Conservation (phyloP, 2,888 invertebrate genomes). For the Herminia tarsipennalis region DNA sequence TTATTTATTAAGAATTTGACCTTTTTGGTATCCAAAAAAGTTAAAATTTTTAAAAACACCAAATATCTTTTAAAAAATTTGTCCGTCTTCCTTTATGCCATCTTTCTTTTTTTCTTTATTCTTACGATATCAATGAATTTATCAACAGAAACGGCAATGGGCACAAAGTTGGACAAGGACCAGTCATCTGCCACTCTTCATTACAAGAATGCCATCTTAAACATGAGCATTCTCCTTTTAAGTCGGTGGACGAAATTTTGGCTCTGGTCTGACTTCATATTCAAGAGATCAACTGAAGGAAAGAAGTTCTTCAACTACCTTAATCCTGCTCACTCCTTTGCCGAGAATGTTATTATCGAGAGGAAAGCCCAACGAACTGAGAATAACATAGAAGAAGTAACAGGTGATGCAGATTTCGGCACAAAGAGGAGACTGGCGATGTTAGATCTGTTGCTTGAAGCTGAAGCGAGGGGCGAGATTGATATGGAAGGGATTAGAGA, state of each 20-base stretch:
- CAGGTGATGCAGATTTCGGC: slow-evolving; percentile 1
- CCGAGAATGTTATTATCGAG: slow-evolving; percentile 4
- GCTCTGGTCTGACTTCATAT: slow-evolving; percentile 84
- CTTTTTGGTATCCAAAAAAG: background rate
- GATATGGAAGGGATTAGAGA: slow-evolving; percentile 86
- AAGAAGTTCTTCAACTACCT: background rate
- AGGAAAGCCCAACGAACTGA: background rate
- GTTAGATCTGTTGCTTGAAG: slow-evolving; percentile 86
- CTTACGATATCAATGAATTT: too few species aligned
- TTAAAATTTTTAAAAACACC: too few species aligned
- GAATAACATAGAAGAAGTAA: background rate
- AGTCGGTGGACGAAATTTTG: slow-evolving; percentile 77
- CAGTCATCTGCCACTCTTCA: slow-evolving; percentile 63
- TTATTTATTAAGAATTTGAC: too few species aligned
- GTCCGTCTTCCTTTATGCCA: background rate
- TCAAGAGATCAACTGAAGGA: slow-evolving; percentile 57
- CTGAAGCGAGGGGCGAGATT: slow-evolving; percentile 82
- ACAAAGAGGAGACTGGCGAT: slow-evolving; percentile 83
- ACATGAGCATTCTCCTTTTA: slow-evolving; percentile 57
- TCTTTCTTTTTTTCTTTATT: background rate
- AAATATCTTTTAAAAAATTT: too few species aligned
- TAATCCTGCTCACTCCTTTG: background rate
- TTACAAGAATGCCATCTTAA: slow-evolving; percentile 80
- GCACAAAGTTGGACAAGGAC: slow-evolving; percentile 76
- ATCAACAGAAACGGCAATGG: slow-evolving; percentile 86